Base-by-base conservation (phyloP, 2,888 invertebrate species). In the Synanthedon myopaeformis region DNA sequence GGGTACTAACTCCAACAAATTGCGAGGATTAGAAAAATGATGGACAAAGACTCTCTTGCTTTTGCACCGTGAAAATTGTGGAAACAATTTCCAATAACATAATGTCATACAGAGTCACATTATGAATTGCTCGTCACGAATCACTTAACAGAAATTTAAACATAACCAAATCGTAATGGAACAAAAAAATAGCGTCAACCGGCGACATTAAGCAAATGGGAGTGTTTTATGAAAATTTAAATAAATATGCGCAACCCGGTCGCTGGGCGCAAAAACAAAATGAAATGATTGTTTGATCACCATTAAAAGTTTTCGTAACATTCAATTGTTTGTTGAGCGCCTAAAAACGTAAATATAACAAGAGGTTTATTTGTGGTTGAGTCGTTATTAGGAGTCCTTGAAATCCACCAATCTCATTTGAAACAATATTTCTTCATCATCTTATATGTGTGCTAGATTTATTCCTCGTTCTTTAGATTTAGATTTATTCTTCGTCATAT, bases 231-330 rank as follows among this genome's bases (percentile, higher is more conserved):
- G 51, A 59, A 58, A 59, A 54, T 58, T 61, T 61, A 63, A 70
- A 64, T 59, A 60, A 64, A 70, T 65, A 59, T 66, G 12, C 51
- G 28, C 65, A 70, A 69, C 66, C 67, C 69, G 62, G 61, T 65
- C 66, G 59, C 58, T 58, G 61, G 57, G 59, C 59, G 65, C 65
- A 67, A 71, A 73, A 75, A 72, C 70, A 64, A 66, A 72, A 75
- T 67, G 72, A 66, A 76, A 72, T 72, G 73, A 74, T 77, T 82
- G 78, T 82, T 82, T 82, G 79, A 79, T 80, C 71, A 69, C 78
- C 77, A 83, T 83, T 82, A 82, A 82, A 83, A 83, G 77, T 82
- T 82, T 74, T 67, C 62, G 74, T 74, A 81, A 79, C 77, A 79
- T 72, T 73, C 66, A 64, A 65, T 70, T 78, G 74, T 78, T 75